phyloP scores from a whole-genome alignment of 2,113 vertebrate species.

The Hyaena hyaena region DNA sequence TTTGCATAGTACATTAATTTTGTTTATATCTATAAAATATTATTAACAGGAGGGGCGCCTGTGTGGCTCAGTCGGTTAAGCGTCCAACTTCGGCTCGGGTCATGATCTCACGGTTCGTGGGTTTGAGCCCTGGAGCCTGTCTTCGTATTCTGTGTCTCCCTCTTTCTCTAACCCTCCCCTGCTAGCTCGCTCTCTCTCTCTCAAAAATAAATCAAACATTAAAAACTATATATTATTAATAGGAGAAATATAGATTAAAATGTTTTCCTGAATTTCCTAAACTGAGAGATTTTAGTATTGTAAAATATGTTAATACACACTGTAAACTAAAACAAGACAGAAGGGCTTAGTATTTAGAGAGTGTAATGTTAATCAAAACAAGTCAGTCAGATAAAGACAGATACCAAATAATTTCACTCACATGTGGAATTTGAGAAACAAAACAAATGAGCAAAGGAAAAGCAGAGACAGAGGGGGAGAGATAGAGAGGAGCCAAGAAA shows the following conservation, averaged over 20 bases:
- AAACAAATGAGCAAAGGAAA: not conserved
- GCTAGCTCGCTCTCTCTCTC: no score
- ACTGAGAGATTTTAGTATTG: not conserved
- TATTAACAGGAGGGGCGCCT: not conserved
- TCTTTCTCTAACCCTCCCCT: no score
- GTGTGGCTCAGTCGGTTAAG: no score
- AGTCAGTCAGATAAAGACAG: not conserved
- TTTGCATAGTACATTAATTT: constrained; percentile 19
- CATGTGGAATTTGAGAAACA: not conserved
- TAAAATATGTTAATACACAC: not conserved
- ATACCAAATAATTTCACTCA: not conserved
- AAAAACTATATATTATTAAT: not conserved
- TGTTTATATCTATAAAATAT: constrained; percentile 32
- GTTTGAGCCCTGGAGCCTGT: no score
- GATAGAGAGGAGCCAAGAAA: not conserved
- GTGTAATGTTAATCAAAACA: not conserved
- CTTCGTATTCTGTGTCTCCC: no score
- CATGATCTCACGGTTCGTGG: no score
- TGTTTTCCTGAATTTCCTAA: constrained; percentile 38
- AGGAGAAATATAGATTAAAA: not conserved
- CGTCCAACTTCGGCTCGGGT: no score
- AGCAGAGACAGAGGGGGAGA: not conserved
- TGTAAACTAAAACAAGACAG: constrained; percentile 31
- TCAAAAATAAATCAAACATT: no score
- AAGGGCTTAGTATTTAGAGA: not conserved